phyloP scores from a whole-genome alignment of 2,888 invertebrate genomes.

The Melinopterus prodromus region DNA sequence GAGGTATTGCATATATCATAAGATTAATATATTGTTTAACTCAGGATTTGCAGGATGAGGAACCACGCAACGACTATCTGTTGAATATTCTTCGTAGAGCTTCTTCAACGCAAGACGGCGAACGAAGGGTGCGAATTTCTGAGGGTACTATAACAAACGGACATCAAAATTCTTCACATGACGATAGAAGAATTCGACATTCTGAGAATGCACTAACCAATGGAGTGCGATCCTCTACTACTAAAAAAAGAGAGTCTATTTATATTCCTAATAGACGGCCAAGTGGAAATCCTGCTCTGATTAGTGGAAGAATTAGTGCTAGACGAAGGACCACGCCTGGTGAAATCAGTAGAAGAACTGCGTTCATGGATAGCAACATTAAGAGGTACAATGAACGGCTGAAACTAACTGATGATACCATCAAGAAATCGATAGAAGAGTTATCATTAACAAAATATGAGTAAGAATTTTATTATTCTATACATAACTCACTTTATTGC shows the following conservation, averaged over 20 bases:
- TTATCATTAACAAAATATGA: constrained; percentile 85
- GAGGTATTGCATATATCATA: constrained; percentile 24
- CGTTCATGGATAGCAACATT: constrained; percentile 74
- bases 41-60: background rate
- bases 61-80: background rate
- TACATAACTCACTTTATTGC: constrained; percentile 20
- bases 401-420: constrained; percentile 76
- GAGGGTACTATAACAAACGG: background rate
- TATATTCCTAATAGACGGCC: constrained; percentile 26
- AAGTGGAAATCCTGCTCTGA: constrained; percentile 38
- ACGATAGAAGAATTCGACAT: background rate
- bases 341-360: constrained; percentile 64
- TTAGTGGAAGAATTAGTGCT: constrained; percentile 42
- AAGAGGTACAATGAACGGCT: constrained; percentile 72
- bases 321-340: constrained; percentile 47
- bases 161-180: background rate
- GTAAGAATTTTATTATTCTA: constrained; percentile 60
- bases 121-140: background rate
- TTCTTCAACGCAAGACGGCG: background rate
- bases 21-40: background rate
- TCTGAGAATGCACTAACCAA: background rate
- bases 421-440: constrained; percentile 81
- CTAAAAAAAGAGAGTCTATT: constrained; percentile 20
- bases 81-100: background rate
- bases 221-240: background rate